A percentile compares a stretch with the other conserved stretches of the same genome.
phyloP scores from a whole-genome alignment of 1,140 invertebrate genomes.

The Adoxophyes honmai region DNA sequence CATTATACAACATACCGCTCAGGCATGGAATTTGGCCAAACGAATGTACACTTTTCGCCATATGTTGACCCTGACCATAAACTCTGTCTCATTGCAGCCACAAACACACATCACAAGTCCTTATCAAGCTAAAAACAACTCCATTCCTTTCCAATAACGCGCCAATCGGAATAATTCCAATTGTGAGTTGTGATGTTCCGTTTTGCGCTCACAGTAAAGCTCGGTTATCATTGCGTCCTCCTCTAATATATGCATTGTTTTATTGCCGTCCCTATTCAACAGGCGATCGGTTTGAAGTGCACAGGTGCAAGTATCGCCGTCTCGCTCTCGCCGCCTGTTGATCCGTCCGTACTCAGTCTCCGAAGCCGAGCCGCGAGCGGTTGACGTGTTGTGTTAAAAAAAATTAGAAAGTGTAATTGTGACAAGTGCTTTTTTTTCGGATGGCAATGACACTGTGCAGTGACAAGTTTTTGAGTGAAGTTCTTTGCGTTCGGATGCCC shows the following conservation, averaged over 20 bases:
- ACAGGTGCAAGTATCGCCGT: constrained; percentile 55
- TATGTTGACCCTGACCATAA: constrained; percentile 71
- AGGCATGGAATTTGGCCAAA: constrained; percentile 53
- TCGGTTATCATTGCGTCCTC: constrained; percentile 31
- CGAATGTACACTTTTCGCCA: constrained; percentile 48
- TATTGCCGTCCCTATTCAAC: constrained; percentile 47
- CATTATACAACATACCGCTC: constrained; percentile 20
- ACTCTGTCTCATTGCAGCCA: constrained; percentile 18
- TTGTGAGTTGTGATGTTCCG: constrained; percentile 16
- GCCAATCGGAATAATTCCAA: constrained; percentile 8
- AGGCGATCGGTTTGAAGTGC: constrained; percentile 64
- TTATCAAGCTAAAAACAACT: constrained; percentile 21
- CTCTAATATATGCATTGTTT: constrained; percentile 59
- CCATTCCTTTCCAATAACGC: constrained; percentile 18
- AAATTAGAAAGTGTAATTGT: constrained; percentile 36
- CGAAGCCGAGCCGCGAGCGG: constrained; percentile 17
- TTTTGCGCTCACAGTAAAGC: constrained; percentile 15
- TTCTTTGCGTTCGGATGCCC: constrained; percentile 36
- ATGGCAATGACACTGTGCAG: constrained; percentile 29
- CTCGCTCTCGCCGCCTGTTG: constrained; percentile 54
- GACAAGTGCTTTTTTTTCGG: constrained; percentile 28
- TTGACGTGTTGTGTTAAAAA: constrained; percentile 28
- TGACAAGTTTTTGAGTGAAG: constrained; percentile 32
- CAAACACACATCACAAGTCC: constrained; percentile 12
- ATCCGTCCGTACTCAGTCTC: constrained; percentile 42